Evolutionary conservation across 2,797 vertebrate species (phyloP).

Genomic region (Catostomus latipinnis): DNA sequence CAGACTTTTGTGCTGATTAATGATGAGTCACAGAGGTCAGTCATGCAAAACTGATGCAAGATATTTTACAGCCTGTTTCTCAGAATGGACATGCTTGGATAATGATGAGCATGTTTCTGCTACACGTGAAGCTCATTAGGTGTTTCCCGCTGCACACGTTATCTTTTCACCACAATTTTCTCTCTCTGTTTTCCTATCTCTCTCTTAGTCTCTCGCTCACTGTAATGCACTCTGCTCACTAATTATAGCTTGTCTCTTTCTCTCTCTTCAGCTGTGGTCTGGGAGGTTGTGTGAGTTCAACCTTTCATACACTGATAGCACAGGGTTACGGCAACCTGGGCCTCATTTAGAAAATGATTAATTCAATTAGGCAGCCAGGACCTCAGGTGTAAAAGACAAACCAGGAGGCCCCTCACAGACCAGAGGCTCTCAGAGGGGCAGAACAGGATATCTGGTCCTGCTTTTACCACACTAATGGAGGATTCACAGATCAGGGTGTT

Average conservation of each 20-base stretch:
- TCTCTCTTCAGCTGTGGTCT: constrained; percentile 49
- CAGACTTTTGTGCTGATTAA: neutral
- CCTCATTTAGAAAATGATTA: constrained; percentile 74
- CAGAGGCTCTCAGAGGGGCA: neutral
- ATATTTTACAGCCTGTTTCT: constrained; percentile 11
- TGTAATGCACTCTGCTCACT: constrained; percentile 19
- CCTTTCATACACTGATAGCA: constrained; percentile 53
- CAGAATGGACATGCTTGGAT: neutral
- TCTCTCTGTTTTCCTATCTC: constrained; percentile 47
- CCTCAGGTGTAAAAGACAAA: constrained; percentile 52
- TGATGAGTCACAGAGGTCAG: neutral
- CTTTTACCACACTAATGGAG: constrained; percentile 36
- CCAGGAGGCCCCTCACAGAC: constrained; percentile 6
- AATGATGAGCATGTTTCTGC: constrained; percentile 25
- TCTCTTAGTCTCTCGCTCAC: constrained; percentile 21
- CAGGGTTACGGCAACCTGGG: constrained; percentile 64
- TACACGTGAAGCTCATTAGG: constrained; percentile 26
- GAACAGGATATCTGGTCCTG: neutral
- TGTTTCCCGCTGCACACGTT: constrained; percentile 14
- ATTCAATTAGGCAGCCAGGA: constrained; percentile 72
- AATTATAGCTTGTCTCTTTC: constrained; percentile 56
- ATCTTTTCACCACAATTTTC: constrained; percentile 27
- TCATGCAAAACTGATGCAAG: neutral
- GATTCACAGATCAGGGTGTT: constrained; percentile 9
- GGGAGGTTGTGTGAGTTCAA: constrained; percentile 6